These are phyloP conservation scores for Phrynocephalus versicolor DNA, from an alignment of 2,113 vertebrate species.

Conservation along the genomic window DNA sequence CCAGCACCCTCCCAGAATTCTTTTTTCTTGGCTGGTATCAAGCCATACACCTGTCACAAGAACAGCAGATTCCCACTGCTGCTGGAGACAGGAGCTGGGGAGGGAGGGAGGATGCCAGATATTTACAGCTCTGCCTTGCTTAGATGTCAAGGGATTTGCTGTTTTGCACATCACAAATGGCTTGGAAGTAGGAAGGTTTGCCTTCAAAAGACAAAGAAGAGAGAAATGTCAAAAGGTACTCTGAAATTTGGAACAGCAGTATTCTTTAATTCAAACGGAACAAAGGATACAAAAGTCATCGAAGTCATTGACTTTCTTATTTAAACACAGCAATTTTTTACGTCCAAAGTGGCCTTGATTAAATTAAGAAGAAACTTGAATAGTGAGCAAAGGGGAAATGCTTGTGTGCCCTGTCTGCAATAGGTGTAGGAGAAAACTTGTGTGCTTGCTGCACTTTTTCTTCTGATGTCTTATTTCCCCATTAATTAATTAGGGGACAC, in stretches of 20 bases:
- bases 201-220: neutral
- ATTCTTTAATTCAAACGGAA: neutral
- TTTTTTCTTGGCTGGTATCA: neutral
- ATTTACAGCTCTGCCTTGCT: neutral
- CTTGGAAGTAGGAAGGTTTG: neutral
- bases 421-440: neutral
- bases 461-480: neutral
- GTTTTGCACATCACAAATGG: constrained; percentile 8
- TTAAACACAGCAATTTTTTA: neutral
- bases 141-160: constrained; percentile 5
- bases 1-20: neutral
- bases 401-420: too few relatives aligned
- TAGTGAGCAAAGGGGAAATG: neutral
- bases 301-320: neutral
- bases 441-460: neutral
- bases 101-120: neutral
- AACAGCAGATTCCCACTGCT: neutral
- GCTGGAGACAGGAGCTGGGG: neutral
- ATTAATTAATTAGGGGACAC: neutral
- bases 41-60: neutral
- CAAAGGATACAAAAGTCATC: neutral
- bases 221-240: constrained; percentile 4
- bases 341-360: neutral
- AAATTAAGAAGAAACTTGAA: constrained; percentile 14
- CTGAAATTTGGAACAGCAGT: neutral